Percentiles rank a stretch among this genome's conserved stretches.
phyloP scores from a whole-genome alignment of 1,140 invertebrate genomes.

The Ctenoplectra terminalis region DNA sequence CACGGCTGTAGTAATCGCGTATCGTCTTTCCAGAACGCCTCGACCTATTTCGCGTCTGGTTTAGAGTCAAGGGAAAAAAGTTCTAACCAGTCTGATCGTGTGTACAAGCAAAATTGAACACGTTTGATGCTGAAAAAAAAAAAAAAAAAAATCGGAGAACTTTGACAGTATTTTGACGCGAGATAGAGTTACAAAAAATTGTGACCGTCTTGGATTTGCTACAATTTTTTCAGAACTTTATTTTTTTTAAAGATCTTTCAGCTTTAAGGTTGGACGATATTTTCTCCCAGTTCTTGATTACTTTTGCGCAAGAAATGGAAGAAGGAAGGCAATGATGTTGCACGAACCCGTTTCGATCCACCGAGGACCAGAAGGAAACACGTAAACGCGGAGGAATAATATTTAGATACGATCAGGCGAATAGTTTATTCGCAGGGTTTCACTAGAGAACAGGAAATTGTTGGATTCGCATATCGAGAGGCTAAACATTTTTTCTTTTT shows the following conservation, averaged over 20 bases:
- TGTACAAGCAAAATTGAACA: neutral
- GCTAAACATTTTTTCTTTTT: too few species aligned
- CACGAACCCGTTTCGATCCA: neutral
- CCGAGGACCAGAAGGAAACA: neutral
- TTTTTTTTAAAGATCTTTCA: neutral
- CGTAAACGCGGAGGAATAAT: conserved; percentile 5
- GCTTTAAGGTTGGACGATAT: neutral
- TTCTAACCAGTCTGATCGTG: neutral
- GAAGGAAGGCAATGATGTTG: neutral
- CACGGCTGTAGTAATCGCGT: neutral
- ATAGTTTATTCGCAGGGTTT: neutral
- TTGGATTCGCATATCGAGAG: neutral
- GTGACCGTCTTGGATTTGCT: too few species aligned
- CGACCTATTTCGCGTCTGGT: conserved; percentile 34
- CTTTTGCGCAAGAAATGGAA: neutral
- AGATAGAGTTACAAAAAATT: neutral
- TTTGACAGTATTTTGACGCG: neutral
- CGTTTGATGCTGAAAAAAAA: neutral
- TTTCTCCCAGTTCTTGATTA: neutral
- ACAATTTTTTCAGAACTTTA: neutral
- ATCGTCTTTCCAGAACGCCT: conserved; percentile 30
- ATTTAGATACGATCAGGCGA: neutral
- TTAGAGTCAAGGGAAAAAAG: neutral
- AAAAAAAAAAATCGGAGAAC: neutral
- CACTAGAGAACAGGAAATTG: neutral